Evolutionary conservation across 2,797 vertebrate species (phyloP), one percentile per base, ranked within the genome.

Genomic region (Miichthys miiuy): DNA sequence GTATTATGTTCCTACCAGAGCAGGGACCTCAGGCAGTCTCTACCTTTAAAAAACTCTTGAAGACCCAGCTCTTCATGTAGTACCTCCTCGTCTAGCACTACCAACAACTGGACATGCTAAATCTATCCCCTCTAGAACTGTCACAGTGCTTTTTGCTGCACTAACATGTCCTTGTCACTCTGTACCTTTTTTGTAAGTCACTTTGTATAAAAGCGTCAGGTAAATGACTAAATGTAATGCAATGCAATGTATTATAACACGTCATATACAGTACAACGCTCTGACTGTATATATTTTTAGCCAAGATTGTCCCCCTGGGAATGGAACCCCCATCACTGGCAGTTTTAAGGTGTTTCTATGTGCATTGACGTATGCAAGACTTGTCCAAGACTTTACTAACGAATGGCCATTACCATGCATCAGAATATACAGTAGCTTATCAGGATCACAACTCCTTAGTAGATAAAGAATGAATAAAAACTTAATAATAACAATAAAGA

Each of bases 401-500:
- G 18, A 17, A 47, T 60, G 17, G 23, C 13, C 67, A 20, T 75
- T 70, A 56, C 20, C 44, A 79, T 66, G n/a, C 47, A n/a, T 76
- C 54, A 21, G 46, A 67, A 68, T 38, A 57, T 41, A 67, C 78
- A 73, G 57, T 54, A 67, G 67, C 56, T 83, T 78, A 76, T 85
- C 65, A 80, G 44, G 54, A 65, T 77, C 73, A 55, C 44, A 65
- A 18, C n/a, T 77, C 46, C 83, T 82, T 74, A 80, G 42, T 63
- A 47, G 81, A 89, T 88, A 84, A 84, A 75, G 56, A 79, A 80
- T 55, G 61, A 78, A 83, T 73, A 82, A 74, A 85, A 79, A 85
- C 41, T 12, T 79, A 81, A 67, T 78, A 64, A 81, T 68, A 30
- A 57, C 68, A 71, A 82, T 81, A 79, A 77, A 85, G 81, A 62